phyloP scores from a whole-genome alignment of 2,888 invertebrate species.

The Noctua janthe region DNA sequence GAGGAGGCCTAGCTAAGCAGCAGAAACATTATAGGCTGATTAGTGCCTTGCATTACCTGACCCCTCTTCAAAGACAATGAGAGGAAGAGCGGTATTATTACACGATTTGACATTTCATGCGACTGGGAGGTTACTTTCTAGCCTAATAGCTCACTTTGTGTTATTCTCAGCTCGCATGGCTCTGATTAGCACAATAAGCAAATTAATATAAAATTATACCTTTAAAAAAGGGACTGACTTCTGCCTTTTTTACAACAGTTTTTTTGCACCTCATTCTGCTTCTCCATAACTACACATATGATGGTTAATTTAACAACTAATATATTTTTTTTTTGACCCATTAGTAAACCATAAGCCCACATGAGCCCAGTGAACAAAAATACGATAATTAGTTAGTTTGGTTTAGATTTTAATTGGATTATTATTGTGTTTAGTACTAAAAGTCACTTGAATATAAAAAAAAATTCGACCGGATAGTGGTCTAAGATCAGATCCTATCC shows the following conservation, averaged over 20 bases:
- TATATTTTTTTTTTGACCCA: neutral
- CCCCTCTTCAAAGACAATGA: neutral
- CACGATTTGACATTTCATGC: neutral
- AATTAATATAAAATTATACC: conserved; percentile 31
- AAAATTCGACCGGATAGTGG: neutral
- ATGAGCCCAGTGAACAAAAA: neutral
- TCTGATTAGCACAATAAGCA: conserved; percentile 36
- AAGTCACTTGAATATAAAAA: neutral
- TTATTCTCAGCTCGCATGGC: neutral
- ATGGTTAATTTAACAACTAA: conserved; percentile 35
- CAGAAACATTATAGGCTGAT: neutral
- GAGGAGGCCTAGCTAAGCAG: neutral
- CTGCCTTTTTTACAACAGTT: conserved; percentile 9
- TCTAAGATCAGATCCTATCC: neutral
- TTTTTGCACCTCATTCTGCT: conserved; percentile 15
- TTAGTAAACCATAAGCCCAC: neutral
- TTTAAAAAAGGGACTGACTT: conserved; percentile 39
- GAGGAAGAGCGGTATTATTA: neutral
- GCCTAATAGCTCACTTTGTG: neutral
- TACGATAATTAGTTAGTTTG: neutral
- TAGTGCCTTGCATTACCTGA: neutral
- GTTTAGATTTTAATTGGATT: neutral
- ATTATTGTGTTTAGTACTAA: neutral
- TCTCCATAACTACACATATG: conserved; percentile 16
- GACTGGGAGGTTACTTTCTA: neutral